Conservation (phyloP, 2,797 vertebrate species). For the Lates japonicus region DNA sequence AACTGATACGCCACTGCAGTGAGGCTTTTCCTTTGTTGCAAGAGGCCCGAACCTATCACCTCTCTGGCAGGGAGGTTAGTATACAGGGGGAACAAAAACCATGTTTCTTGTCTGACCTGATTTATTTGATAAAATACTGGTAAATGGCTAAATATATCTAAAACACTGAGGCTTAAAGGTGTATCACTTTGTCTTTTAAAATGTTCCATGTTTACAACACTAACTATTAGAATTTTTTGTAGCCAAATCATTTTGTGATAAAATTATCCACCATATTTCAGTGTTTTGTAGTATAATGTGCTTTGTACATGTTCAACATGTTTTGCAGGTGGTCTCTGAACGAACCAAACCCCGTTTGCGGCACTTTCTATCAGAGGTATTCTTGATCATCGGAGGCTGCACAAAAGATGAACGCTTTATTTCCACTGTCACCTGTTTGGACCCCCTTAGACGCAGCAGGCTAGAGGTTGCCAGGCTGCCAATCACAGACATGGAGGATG, state of each 20-base stretch:
- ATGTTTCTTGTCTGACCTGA: not conserved
- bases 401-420: slow-evolving; percentile 97
- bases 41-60: slow-evolving; percentile 93
- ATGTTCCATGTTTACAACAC: not conserved
- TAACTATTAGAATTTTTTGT: not conserved
- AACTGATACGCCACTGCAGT: slow-evolving; percentile 90
- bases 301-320: not conserved
- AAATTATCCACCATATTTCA: not conserved
- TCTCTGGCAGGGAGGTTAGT: slow-evolving; percentile 94
- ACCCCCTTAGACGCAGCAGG: slow-evolving; percentile 95
- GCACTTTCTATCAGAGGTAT: slow-evolving; percentile 97
- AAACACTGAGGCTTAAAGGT: not conserved
- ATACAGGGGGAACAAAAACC: not conserved
- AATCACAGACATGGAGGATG: slow-evolving; percentile 90
- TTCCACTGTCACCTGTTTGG: slow-evolving; percentile 96
- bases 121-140: not conserved
- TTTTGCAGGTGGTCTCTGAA: slow-evolving; percentile 92
- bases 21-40: slow-evolving; percentile 93
- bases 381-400: slow-evolving; percentile 98
- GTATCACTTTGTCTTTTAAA: not conserved
- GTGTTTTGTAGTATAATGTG: not conserved
- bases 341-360: slow-evolving; percentile 94
- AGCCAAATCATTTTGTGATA: not conserved
- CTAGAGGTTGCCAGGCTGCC: slow-evolving; percentile 96
- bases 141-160: not conserved